A percentile compares a stretch with the other conserved stretches of the same genome.
Conservation (phyloP, 1,140 invertebrate genomes). For the Pinna nobilis region DNA sequence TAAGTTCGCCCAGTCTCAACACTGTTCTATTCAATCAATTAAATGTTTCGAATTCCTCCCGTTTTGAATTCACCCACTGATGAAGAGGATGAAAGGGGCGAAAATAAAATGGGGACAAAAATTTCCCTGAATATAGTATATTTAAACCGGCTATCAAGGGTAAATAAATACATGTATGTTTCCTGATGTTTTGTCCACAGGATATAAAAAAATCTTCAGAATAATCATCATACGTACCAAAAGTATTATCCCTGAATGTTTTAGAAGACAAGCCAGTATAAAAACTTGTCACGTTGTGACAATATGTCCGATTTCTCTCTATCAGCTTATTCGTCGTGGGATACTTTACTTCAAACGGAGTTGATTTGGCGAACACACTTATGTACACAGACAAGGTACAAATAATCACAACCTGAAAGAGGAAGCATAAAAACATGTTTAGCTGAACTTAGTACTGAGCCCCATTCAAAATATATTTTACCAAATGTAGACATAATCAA, state of each 20-base stretch:
- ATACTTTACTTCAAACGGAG: constrained; percentile 49
- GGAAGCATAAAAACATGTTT: not conserved
- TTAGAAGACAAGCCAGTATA: constrained; percentile 87
- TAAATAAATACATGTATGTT: too few species aligned
- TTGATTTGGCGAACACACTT: constrained; percentile 66
- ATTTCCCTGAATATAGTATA: too few species aligned
- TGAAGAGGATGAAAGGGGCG: too few species aligned
- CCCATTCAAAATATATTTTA: too few species aligned
- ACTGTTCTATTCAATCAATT: too few species aligned
- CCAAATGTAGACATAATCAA: too few species aligned
- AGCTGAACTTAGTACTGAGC: not conserved
- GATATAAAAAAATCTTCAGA: not conserved
- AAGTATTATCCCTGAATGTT: constrained; percentile 87
- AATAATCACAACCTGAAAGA: constrained; percentile 68
- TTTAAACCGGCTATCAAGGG: too few species aligned
- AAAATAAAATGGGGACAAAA: too few species aligned
- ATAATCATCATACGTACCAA: constrained; percentile 72
- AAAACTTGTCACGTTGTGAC: constrained; percentile 14
- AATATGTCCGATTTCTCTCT: constrained; percentile 55
- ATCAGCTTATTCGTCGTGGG: constrained; percentile 45
- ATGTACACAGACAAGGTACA: constrained; percentile 70
- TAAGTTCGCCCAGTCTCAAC: too few species aligned
- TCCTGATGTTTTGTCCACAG: too few species aligned
- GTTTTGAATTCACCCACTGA: too few species aligned
- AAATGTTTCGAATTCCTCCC: too few species aligned